Percentiles rank a stretch among this genome's conserved stretches.
These are phyloP conservation scores for Hydrotaea diabolus DNA, from an alignment of 2,888 invertebrate species.

Conservation along the genomic window DNA sequence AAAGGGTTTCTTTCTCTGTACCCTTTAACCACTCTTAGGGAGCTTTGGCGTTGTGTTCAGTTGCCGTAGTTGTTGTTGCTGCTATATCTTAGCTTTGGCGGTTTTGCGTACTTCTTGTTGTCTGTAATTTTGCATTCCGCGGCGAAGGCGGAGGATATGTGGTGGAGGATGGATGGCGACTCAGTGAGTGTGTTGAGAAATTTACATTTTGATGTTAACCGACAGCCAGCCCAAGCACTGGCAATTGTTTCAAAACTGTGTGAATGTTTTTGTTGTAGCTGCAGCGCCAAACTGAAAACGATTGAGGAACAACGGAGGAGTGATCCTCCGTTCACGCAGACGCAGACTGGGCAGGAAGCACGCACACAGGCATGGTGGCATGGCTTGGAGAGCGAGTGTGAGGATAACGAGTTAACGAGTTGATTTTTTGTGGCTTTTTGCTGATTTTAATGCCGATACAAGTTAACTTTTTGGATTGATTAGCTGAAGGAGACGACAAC, in stretches of 20 bases:
- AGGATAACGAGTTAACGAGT: slow-evolving; percentile 79
- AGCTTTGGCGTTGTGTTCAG: neutral
- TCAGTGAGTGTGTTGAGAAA: slow-evolving; percentile 43
- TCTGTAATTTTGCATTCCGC: slow-evolving; percentile 61
- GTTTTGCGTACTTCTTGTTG: slow-evolving; percentile 53
- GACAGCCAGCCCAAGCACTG: slow-evolving; percentile 33
- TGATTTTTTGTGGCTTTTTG: slow-evolving; percentile 75
- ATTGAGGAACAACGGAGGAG: neutral
- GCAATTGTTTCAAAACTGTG: slow-evolving; percentile 48
- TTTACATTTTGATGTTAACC: slow-evolving; percentile 67
- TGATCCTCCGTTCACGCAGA: neutral
- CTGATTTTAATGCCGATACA: slow-evolving; percentile 74
- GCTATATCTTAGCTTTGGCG: neutral
- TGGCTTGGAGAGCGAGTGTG: slow-evolving; percentile 31
- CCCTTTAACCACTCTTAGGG: neutral
- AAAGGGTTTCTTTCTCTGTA: slow-evolving; percentile 36
- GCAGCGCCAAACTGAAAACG: neutral
- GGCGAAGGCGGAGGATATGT: neutral
- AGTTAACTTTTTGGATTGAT: slow-evolving; percentile 68
- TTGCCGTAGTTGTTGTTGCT: neutral
- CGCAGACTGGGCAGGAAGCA: no score
- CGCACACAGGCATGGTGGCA: no score
- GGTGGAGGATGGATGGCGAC: slow-evolving; percentile 31
- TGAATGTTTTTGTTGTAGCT: slow-evolving; percentile 40
- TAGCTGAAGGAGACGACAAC: slow-evolving; percentile 57